phyloP scores from a whole-genome alignment of 1,140 invertebrate genomes.

The Holcopasites calliopsidis region DNA sequence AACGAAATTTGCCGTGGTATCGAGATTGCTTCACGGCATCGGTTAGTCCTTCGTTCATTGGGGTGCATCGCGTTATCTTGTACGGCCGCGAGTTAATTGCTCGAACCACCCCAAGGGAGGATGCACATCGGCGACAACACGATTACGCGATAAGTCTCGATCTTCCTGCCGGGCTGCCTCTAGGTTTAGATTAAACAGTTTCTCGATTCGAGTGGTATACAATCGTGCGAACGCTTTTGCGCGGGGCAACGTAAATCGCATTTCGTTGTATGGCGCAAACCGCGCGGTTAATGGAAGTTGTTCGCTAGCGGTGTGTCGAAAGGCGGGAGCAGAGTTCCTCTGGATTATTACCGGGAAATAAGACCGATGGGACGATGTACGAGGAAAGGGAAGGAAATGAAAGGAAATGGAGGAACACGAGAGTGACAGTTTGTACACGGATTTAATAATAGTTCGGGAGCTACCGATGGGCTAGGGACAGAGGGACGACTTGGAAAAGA shows the following conservation, averaged over 20 bases:
- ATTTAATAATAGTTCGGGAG: not conserved
- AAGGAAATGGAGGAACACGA: not conserved
- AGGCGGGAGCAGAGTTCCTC: not conserved
- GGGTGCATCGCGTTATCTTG: not conserved
- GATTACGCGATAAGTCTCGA: constrained; percentile 18
- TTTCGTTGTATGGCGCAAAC: constrained; percentile 41
- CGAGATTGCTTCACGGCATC: too few relatives aligned
- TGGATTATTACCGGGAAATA: not conserved
- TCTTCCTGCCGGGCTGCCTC: not conserved
- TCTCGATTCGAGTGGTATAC: constrained; percentile 6
- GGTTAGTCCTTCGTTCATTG: not conserved
- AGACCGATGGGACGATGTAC: not conserved
- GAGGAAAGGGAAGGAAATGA: not conserved
- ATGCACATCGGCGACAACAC: not conserved
- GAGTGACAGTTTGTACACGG: not conserved
- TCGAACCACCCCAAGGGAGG: not conserved
- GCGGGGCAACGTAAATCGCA: constrained; percentile 27
- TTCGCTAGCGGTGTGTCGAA: constrained; percentile 3
- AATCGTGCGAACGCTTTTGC: constrained; percentile 1
- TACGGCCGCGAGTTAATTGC: not conserved
- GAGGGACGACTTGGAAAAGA: not conserved
- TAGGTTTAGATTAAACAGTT: constrained; percentile 11
- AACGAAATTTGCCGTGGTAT: not conserved
- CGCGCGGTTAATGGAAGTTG: constrained; percentile 11
- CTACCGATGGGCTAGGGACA: not conserved